These are phyloP conservation scores for Eira barbara DNA, from an alignment of 2,113 vertebrate genomes.

Conservation along the genomic window DNA sequence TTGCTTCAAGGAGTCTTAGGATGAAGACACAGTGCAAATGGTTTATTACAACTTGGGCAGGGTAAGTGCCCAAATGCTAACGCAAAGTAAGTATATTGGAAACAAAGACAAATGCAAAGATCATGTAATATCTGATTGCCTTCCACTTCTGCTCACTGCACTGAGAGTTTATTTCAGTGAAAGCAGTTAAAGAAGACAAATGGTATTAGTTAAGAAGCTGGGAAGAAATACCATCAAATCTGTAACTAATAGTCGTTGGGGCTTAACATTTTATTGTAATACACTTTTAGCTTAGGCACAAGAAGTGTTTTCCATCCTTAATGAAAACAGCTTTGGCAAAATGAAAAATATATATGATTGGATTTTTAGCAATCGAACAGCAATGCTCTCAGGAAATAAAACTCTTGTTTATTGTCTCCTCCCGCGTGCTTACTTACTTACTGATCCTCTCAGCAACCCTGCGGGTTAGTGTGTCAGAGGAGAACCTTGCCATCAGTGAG, in stretches of 20 bases:
- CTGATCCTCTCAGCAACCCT: background rate
- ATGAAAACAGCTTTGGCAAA: conserved; percentile 35
- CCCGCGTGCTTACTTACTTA: background rate
- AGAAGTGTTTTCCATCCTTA: background rate
- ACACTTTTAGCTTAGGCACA: background rate
- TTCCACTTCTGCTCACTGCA: conserved; percentile 1
- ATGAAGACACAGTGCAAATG: background rate
- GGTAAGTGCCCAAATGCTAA: background rate
- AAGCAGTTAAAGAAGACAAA: conserved; percentile 45
- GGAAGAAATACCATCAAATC: conserved; percentile 20
- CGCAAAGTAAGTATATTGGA: background rate
- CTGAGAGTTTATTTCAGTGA: background rate
- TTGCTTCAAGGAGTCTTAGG: background rate
- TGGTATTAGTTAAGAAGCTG: conserved; percentile 20
- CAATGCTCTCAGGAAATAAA: conserved; percentile 4
- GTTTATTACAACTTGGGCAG: background rate
- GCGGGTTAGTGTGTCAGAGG: background rate
- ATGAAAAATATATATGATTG: conserved; percentile 1
- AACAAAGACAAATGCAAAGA: conserved; percentile 22
- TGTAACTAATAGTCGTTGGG: conserved; percentile 4
- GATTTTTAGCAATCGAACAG: conserved; percentile 26
- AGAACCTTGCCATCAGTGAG: background rate
- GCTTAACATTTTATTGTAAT: background rate
- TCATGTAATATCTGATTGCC: background rate
- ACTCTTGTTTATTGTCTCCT: background rate